Percentiles rank a stretch among this genome's conserved stretches.
Evolutionary conservation across 23 tunicate species (phyloP).

Genomic region (Oikopleura vanhoeffeni): DNA sequence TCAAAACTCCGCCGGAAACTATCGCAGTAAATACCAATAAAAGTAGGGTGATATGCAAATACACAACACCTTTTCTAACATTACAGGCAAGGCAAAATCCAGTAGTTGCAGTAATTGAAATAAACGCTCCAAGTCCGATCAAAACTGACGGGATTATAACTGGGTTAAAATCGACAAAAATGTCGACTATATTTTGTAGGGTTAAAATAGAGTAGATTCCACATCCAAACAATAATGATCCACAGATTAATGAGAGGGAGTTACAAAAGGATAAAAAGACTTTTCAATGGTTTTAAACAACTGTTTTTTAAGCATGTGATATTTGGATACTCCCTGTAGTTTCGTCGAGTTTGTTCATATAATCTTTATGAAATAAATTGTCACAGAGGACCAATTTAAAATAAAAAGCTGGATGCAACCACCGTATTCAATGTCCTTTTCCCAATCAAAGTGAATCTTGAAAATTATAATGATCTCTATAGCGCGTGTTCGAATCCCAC

Average conservation of each 20-base stretch:
- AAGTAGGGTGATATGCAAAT: background rate
- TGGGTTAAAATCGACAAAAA: background rate
- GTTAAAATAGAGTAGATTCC: background rate
- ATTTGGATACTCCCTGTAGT: too few species aligned
- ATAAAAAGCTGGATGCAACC: too few species aligned
- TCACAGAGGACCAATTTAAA: too few species aligned
- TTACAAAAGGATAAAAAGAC: background rate
- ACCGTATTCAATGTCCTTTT: too few species aligned
- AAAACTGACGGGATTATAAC: background rate
- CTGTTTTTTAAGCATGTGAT: too few species aligned
- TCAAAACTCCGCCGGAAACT: slow-evolving; percentile 2
- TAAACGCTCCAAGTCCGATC: background rate
- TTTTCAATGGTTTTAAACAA: too few species aligned
- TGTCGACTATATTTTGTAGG: background rate
- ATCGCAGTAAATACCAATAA: background rate
- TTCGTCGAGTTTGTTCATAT: too few species aligned
- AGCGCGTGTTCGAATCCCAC: too few species aligned
- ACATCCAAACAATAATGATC: background rate
- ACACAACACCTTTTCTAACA: background rate
- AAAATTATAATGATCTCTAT: too few species aligned
- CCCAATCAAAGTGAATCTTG: too few species aligned
- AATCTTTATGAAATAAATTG: too few species aligned
- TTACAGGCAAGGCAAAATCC: slow-evolving; percentile 12
- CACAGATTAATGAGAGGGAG: background rate
- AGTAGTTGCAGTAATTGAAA: background rate